phyloP scores from a whole-genome alignment of 2,113 vertebrate genomes.

The Corapipo altera region DNA sequence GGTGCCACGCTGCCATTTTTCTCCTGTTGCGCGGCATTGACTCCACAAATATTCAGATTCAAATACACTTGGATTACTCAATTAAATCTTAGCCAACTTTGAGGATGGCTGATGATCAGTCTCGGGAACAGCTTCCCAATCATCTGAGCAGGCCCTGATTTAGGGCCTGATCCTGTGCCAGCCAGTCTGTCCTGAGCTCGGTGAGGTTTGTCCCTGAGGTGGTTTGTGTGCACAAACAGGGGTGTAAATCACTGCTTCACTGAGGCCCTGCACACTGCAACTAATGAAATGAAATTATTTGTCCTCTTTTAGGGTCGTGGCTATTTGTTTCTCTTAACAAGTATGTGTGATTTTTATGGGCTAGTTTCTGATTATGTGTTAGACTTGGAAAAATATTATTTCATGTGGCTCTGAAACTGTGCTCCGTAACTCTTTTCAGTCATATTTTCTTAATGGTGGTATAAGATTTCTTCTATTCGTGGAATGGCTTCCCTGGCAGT shows the following conservation, averaged over 20 bases:
- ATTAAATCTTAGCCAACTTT: slow-evolving; percentile 21
- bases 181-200: neutral
- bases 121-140: slow-evolving; percentile 12
- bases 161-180: neutral
- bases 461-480: neutral
- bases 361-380: slow-evolving; percentile 1
- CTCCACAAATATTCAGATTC: slow-evolving; percentile 22
- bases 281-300: neutral
- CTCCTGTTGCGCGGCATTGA: slow-evolving; percentile 8
- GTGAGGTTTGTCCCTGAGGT: neutral
- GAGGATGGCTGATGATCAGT: neutral
- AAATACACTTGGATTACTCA: slow-evolving; percentile 24
- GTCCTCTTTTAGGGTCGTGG: neutral
- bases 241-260: neutral
- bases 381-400: slow-evolving; percentile 39
- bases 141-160: neutral
- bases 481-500: neutral
- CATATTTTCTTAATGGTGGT: slow-evolving; percentile 1
- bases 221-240: neutral
- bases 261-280: neutral
- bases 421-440: neutral
- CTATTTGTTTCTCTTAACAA: neutral
- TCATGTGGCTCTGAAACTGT: neutral
- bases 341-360: neutral
- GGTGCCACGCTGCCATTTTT: slow-evolving; percentile 18